These are phyloP conservation scores for Solenodon paradoxus DNA, from an alignment of 2,113 vertebrate species.

Conservation along the genomic window DNA sequence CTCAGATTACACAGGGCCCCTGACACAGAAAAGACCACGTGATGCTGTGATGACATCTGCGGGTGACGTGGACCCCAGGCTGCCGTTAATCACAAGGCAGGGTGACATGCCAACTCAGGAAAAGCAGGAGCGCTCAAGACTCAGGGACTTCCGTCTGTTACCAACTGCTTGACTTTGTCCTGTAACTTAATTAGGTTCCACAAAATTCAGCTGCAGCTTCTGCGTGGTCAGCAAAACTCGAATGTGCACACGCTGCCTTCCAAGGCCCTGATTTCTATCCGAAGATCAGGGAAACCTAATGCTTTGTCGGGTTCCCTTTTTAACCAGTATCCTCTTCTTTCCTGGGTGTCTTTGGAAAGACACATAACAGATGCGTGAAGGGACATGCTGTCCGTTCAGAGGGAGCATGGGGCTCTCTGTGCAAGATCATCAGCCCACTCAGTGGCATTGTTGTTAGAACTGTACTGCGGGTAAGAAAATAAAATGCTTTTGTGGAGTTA, in stretches of 20 bases:
- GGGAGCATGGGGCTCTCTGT: neutral
- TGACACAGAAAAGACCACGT: neutral
- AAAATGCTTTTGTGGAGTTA: neutral
- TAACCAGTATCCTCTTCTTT: neutral
- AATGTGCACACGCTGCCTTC: neutral
- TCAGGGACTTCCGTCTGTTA: accelerated
- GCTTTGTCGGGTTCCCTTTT: neutral
- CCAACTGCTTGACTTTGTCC: neutral
- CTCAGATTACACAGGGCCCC: neutral
- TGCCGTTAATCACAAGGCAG: neutral
- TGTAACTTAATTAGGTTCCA: neutral
- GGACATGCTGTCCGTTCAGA: neutral
- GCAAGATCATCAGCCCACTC: neutral
- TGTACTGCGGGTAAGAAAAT: neutral
- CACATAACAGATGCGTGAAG: neutral
- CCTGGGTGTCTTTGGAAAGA: neutral
- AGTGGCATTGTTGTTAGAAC: neutral
- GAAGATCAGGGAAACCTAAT: neutral
- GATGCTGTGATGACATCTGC: neutral
- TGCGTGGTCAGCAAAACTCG: neutral
- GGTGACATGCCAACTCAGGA: neutral
- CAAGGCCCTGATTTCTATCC: neutral
- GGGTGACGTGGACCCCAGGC: neutral
- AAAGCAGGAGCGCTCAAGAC: neutral
- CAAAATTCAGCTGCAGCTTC: neutral